phyloP scores from a whole-genome alignment of 2,888 invertebrate genomes.

The Abscondita cerata region DNA sequence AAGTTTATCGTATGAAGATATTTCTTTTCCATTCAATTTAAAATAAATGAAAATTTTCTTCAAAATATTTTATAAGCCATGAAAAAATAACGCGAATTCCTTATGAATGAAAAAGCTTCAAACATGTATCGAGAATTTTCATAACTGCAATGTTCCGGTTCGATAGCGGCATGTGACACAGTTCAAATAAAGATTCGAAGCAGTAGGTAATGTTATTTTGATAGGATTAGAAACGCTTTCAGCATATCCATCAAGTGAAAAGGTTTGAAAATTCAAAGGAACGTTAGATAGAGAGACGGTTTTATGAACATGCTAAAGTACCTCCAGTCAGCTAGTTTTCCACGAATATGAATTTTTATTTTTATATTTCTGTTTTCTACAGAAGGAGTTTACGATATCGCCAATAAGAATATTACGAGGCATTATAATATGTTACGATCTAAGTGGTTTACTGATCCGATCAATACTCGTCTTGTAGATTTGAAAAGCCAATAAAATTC shows the following conservation, averaged over 20 bases:
- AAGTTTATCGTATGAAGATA: too few species aligned
- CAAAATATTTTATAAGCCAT: neutral
- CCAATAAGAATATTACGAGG: slow-evolving; percentile 34
- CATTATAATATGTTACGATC: slow-evolving; percentile 33
- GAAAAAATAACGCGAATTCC: neutral
- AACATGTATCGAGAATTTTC: slow-evolving; percentile 38
- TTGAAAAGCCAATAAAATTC: slow-evolving; percentile 41
- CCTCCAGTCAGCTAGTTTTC: slow-evolving; percentile 39
- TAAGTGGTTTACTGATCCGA: slow-evolving; percentile 25
- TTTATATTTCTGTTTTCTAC: slow-evolving; percentile 34
- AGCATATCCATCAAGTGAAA: slow-evolving; percentile 34
- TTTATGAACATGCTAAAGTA: slow-evolving; percentile 36
- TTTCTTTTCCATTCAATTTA: too few species aligned
- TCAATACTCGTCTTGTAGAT: slow-evolving; percentile 33
- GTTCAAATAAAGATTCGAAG: slow-evolving; percentile 40
- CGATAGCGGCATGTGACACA: slow-evolving; percentile 32
- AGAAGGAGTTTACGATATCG: slow-evolving; percentile 27
- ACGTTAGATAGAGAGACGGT: slow-evolving; percentile 28
- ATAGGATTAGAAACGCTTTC: slow-evolving; percentile 38
- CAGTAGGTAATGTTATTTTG: slow-evolving; percentile 38
- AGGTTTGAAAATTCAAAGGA: slow-evolving; percentile 33
- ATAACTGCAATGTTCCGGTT: slow-evolving; percentile 39
- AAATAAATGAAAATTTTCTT: too few species aligned
- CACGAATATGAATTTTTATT: slow-evolving; percentile 37
- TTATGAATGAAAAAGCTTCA: slow-evolving; percentile 34